Percentiles rank a stretch among this genome's conserved stretches.
Conservation (phyloP, 2,797 vertebrate species). For the Cryptoprocta ferox region DNA sequence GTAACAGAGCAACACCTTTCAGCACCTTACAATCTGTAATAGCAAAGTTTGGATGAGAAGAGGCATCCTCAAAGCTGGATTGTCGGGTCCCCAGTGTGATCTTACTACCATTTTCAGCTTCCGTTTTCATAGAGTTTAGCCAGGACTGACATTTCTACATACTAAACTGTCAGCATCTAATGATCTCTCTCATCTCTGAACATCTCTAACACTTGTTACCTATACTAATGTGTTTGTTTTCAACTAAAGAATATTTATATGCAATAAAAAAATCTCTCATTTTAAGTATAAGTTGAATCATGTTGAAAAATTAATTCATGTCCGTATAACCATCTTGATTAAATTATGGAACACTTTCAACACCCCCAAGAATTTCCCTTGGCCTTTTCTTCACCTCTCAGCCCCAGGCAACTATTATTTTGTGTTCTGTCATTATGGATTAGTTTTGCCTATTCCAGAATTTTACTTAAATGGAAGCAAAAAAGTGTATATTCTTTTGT, state of each 20-base stretch:
- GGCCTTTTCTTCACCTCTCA: neutral
- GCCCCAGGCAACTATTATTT: neutral
- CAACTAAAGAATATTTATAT: neutral
- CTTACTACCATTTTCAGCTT: neutral
- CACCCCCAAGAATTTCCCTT: neutral
- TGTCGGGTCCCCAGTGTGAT: neutral
- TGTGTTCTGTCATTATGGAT: neutral
- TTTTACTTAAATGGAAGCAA: conserved; percentile 3
- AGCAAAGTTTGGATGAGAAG: conserved; percentile 35
- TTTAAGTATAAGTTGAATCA: neutral
- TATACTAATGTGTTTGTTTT: neutral
- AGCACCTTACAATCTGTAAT: neutral
- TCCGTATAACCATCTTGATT: neutral
- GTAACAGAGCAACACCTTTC: conserved; percentile 37
- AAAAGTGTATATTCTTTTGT: neutral
- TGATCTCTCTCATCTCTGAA: neutral
- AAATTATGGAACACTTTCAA: neutral
- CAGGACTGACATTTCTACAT: neutral
- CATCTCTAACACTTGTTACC: neutral
- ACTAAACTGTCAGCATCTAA: neutral
- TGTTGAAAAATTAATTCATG: conserved; percentile 35
- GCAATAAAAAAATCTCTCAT: conserved; percentile 42
- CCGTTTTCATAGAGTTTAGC: neutral
- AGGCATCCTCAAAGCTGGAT: neutral
- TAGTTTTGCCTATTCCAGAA: conserved; percentile 24